A percentile compares a stretch with the other conserved stretches of the same genome.
phyloP scores from a whole-genome alignment of 2,797 vertebrate species.

The Gorsachius magnificus region DNA sequence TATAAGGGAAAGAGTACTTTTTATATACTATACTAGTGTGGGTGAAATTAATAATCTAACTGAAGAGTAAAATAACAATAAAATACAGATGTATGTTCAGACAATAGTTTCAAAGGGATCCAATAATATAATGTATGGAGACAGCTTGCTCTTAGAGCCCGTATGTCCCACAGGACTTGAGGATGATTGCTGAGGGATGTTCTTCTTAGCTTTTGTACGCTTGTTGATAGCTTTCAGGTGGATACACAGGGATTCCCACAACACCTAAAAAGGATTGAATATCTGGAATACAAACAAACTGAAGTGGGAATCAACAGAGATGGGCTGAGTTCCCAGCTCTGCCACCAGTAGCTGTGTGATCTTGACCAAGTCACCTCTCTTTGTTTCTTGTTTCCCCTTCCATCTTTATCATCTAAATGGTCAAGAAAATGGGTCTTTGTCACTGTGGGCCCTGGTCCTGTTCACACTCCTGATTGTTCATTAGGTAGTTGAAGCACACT shows the following conservation, averaged over 20 bases:
- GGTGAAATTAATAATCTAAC: neutral
- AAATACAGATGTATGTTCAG: neutral
- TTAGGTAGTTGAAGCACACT: neutral
- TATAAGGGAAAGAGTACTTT: neutral
- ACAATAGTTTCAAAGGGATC: neutral
- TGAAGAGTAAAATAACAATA: neutral
- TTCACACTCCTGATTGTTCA: neutral
- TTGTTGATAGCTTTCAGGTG: neutral
- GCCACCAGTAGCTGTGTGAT: neutral
- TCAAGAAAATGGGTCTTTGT: neutral
- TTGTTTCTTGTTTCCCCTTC: neutral
- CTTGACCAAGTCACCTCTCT: neutral
- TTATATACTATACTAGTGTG: neutral
- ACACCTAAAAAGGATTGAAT: neutral
- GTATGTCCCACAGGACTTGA: neutral
- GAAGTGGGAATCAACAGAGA: neutral
- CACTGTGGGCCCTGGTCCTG: neutral
- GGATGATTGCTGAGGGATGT: neutral
- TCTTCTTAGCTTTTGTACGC: neutral
- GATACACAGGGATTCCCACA: neutral
- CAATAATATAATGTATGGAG: neutral
- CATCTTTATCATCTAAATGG: neutral
- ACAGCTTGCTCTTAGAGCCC: neutral
- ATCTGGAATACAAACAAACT: neutral
- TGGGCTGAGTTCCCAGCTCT: accelerated